Evolutionary conservation across 2,888 invertebrate genomes (phyloP).

Genomic region (Polymixis flavicincta): DNA sequence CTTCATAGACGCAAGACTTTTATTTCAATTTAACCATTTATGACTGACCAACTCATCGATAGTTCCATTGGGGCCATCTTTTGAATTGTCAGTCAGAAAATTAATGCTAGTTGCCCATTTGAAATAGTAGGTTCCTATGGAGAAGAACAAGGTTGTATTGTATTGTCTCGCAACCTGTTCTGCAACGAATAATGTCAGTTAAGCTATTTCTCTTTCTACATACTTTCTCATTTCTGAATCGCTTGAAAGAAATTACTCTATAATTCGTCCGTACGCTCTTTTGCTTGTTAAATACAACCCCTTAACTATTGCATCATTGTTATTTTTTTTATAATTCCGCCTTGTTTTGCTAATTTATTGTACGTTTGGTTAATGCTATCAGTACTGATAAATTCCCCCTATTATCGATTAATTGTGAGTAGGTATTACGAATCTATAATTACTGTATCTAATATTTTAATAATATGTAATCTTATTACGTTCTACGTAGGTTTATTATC

Average conservation of each 20-base stretch:
- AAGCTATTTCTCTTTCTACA: background rate
- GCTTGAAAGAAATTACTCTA: background rate
- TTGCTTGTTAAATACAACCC: background rate
- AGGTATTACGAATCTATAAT: conserved; percentile 20
- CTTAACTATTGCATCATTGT: background rate
- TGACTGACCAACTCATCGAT: too few relatives aligned
- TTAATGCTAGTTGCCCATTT: background rate
- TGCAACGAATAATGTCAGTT: background rate
- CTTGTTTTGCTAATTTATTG: background rate
- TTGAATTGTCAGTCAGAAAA: background rate
- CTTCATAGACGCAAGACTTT: background rate
- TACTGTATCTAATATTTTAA: conserved; percentile 15
- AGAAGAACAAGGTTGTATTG: background rate
- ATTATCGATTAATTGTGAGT: conserved; percentile 4
- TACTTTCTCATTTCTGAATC: background rate
- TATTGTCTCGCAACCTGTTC: background rate
- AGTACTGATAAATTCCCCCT: conserved; percentile 5
- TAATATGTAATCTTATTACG: conserved; percentile 13
- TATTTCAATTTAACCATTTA: background rate
- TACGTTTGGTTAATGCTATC: background rate
- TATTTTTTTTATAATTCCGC: background rate
- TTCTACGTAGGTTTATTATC: conserved; percentile 16
- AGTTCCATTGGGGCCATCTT: too few relatives aligned
- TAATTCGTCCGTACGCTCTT: background rate
- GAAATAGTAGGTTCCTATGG: background rate